phyloP scores from a whole-genome alignment of 2,113 vertebrate species.

The Sylvilagus bachmani region DNA sequence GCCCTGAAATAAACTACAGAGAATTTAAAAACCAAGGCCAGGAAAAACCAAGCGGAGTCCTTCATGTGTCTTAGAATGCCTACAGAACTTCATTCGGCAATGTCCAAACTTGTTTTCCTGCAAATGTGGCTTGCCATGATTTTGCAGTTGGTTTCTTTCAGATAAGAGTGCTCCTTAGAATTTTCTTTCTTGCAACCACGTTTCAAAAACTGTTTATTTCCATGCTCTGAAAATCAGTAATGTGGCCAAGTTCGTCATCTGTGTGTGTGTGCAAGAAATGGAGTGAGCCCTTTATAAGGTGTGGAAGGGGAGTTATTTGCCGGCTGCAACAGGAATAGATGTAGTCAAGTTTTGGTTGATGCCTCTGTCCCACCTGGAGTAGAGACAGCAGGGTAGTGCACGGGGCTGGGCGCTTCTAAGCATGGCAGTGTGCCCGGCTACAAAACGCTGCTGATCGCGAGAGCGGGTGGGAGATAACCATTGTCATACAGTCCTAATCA shows the following conservation, averaged over 20 bases:
- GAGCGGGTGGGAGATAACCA: background rate
- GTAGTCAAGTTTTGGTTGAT: slow-evolving; percentile 45
- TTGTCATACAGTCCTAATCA: background rate
- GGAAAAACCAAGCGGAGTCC: background rate
- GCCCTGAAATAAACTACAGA: background rate
- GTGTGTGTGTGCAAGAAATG: slow-evolving; percentile 60
- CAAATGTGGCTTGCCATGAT: slow-evolving; percentile 23
- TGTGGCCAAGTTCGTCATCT: slow-evolving; percentile 56
- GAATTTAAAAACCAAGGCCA: background rate
- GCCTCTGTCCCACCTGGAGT: background rate
- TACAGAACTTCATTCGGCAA: background rate
- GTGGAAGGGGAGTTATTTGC: slow-evolving; percentile 68
- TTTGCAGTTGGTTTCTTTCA: slow-evolving; percentile 78
- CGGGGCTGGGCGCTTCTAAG: background rate
- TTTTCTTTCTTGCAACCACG: slow-evolving; percentile 58
- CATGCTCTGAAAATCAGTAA: slow-evolving; percentile 57
- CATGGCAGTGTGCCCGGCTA: fast-evolving
- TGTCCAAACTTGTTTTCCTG: background rate
- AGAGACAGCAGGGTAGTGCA: background rate
- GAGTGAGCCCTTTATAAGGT: slow-evolving; percentile 54
- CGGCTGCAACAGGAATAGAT: slow-evolving; percentile 36
- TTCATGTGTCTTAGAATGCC: slow-evolving; percentile 6
- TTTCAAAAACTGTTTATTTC: slow-evolving; percentile 72
- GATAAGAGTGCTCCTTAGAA: slow-evolving; percentile 64
- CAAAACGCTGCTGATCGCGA: background rate